Percentiles rank a stretch among this genome's conserved stretches.
Evolutionary conservation across 2,113 vertebrate genomes (phyloP).

Genomic region (Loxodonta africana): DNA sequence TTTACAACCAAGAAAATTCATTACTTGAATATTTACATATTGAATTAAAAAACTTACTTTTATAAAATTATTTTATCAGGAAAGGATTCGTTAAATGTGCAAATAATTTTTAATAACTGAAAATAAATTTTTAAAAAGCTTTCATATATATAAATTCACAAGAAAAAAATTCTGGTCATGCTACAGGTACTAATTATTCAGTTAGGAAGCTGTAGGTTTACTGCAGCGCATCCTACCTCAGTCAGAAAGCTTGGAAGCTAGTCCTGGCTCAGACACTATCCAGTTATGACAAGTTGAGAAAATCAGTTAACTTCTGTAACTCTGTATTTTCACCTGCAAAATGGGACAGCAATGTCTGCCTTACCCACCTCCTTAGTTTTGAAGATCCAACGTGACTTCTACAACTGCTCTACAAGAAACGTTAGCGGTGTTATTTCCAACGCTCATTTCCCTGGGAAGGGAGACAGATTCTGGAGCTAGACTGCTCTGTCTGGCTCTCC

Average conservation of each 20-base stretch:
- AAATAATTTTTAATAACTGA: constrained; percentile 21
- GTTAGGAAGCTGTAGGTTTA: constrained; percentile 4
- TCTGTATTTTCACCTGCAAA: constrained; percentile 14
- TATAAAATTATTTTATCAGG: constrained; percentile 3
- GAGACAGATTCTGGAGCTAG: background rate
- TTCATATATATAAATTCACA: background rate
- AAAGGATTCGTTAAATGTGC: constrained; percentile 1
- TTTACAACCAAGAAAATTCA: constrained; percentile 31
- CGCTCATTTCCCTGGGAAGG: background rate
- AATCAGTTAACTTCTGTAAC: background rate
- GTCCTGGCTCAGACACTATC: background rate
- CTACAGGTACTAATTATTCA: background rate
- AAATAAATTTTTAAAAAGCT: background rate
- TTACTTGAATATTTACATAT: constrained; percentile 17
- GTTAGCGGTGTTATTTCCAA: background rate
- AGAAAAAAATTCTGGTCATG: background rate
- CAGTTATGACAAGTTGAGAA: constrained; percentile 1
- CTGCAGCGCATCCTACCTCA: background rate
- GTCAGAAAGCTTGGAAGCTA: constrained; percentile 27
- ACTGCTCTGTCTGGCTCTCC: background rate
- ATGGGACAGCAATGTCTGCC: background rate
- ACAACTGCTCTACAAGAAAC: background rate
- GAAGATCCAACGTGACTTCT: background rate
- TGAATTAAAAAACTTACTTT: background rate
- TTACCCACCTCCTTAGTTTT: background rate